These are phyloP conservation scores for Glossophaga mutica DNA, from an alignment of 2,797 vertebrate genomes.

Conservation along the genomic window DNA sequence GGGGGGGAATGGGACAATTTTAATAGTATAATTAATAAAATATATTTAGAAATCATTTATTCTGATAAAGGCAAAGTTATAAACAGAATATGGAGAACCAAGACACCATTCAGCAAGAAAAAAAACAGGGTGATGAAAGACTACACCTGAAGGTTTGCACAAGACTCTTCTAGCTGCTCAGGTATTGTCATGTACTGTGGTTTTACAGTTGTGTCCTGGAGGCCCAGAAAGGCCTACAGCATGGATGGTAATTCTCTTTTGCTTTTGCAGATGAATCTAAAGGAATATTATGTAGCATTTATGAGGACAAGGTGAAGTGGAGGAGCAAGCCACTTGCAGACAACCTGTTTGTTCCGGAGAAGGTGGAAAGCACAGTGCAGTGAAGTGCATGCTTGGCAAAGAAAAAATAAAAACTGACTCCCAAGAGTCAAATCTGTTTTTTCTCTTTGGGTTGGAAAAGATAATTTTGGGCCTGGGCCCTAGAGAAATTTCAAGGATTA, in stretches of 20 bases:
- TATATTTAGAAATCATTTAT: no score
- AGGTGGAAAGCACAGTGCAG: not conserved
- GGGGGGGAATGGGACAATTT: no score
- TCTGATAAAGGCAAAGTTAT: not conserved
- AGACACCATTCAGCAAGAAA: not conserved
- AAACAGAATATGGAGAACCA: not conserved
- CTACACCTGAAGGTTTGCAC: not conserved
- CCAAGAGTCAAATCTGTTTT: not conserved
- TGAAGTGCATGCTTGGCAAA: not conserved
- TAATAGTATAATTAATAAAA: no score
- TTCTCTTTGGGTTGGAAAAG: slow-evolving; percentile 26
- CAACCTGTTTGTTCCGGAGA: not conserved
- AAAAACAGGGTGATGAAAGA: not conserved
- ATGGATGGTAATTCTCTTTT: not conserved
- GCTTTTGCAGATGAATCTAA: not conserved
- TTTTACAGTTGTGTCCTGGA: not conserved
- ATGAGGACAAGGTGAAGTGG: not conserved
- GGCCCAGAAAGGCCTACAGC: not conserved
- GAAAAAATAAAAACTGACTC: not conserved
- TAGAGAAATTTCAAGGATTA: slow-evolving; percentile 30
- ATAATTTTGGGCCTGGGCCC: not conserved
- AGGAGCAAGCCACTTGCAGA: not conserved
- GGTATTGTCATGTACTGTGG: not conserved
- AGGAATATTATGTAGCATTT: not conserved
- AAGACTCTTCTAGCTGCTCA: not conserved